These are phyloP conservation scores for Calameuta idolon DNA, from an alignment of 2,888 invertebrate genomes.

Conservation along the genomic window DNA sequence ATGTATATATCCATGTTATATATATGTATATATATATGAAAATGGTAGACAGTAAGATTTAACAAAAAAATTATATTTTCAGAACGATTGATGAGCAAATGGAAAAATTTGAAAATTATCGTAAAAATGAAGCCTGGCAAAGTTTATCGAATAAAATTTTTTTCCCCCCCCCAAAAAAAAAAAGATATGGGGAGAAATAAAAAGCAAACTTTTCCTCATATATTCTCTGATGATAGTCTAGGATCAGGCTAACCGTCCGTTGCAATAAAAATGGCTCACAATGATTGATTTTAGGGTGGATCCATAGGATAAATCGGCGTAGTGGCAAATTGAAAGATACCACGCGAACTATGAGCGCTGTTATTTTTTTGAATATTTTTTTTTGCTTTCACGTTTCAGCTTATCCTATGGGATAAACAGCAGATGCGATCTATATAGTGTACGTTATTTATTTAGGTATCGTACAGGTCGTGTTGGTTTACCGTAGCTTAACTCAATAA, in stretches of 20 bases:
- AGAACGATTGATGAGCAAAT: not conserved
- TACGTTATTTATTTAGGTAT: not conserved
- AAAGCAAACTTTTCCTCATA: not conserved
- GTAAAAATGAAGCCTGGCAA: not conserved
- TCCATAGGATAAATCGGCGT: not conserved
- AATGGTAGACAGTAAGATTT: not conserved
- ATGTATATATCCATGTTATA: not conserved
- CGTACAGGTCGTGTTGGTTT: not conserved
- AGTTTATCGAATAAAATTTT: not conserved
- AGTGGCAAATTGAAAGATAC: not conserved
- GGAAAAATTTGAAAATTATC: not conserved
- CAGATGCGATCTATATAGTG: too few species aligned
- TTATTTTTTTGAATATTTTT: not conserved
- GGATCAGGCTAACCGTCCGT: not conserved
- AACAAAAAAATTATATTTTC: not conserved
- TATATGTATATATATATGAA: not conserved
- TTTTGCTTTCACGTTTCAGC: not conserved
- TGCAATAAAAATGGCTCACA: not conserved
- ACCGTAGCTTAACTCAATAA: not conserved
- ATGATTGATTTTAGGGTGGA: slow-evolving; percentile 2
- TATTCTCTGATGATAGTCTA: too few species aligned
- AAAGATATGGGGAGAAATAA: not conserved
- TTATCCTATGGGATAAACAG: not conserved
- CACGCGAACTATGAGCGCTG: not conserved
- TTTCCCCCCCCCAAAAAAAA: not conserved